These are phyloP conservation scores for Rhea pennata DNA, from an alignment of 2,113 vertebrate species.

Conservation along the genomic window DNA sequence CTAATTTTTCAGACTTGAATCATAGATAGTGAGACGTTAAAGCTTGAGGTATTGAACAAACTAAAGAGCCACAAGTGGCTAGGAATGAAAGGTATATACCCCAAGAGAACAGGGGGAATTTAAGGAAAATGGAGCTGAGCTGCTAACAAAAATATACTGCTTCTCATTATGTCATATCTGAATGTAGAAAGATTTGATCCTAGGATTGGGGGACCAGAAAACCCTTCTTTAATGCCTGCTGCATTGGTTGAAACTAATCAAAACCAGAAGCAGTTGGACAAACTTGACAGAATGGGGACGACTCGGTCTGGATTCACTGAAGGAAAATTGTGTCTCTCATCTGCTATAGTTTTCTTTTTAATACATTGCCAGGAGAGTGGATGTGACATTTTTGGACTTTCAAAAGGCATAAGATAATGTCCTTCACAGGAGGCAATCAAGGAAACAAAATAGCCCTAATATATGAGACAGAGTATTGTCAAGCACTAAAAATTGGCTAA, in stretches of 20 bases:
- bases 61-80: constrained; percentile 25
- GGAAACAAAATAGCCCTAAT: constrained; percentile 47
- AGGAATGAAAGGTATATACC: constrained; percentile 42
- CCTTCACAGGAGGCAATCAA: constrained; percentile 49
- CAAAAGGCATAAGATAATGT: constrained; percentile 39
- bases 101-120: constrained; percentile 42
- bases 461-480: constrained; percentile 14
- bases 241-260: constrained; percentile 48
- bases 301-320: constrained; percentile 39
- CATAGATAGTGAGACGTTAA: not conserved
- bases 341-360: not conserved
- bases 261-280: constrained; percentile 58
- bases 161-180: constrained; percentile 33
- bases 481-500: constrained; percentile 14
- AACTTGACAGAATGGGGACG: constrained; percentile 59
- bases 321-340: constrained; percentile 48
- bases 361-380: constrained; percentile 7
- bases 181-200: constrained; percentile 21
- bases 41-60: constrained; percentile 47
- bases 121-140: not conserved
- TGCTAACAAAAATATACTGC: constrained; percentile 6
- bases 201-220: not conserved
- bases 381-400: constrained; percentile 49
- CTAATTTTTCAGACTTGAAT: constrained; percentile 54
- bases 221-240: constrained; percentile 28